phyloP scores from a whole-genome alignment of 2,797 vertebrate species.

The Myotis findleyi region DNA sequence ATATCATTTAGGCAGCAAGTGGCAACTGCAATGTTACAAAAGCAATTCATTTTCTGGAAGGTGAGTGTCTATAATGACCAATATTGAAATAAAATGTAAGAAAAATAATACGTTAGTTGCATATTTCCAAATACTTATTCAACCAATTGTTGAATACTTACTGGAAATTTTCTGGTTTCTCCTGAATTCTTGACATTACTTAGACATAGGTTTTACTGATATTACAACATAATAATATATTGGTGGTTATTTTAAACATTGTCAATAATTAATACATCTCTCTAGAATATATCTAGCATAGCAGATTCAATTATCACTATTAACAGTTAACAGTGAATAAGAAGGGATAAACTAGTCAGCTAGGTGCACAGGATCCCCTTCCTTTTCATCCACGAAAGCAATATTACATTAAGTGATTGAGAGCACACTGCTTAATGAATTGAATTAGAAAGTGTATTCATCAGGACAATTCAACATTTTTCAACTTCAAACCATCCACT shows the following conservation, averaged over 20 bases:
- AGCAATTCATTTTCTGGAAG: neutral
- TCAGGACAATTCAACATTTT: neutral
- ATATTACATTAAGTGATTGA: neutral
- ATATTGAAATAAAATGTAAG: neutral
- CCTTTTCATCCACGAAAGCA: neutral
- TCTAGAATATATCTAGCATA: neutral
- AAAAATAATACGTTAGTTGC: neutral
- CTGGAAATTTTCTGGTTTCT: neutral
- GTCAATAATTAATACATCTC: neutral
- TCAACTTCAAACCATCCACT: neutral
- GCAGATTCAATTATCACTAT: neutral
- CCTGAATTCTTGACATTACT: neutral
- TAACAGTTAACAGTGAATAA: neutral
- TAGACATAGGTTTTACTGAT: neutral
- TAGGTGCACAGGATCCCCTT: neutral
- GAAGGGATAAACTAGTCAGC: neutral
- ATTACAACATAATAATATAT: neutral
- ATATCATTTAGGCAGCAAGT: neutral
- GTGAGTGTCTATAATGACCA: neutral
- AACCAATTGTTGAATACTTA: neutral
- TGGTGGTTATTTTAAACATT: neutral
- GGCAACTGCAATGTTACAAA: neutral
- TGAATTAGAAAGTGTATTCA: neutral
- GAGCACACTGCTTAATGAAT: neutral
- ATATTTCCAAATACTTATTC: neutral